Conservation (phyloP, 2,113 vertebrate species). For the Dicentrarchus labrax region DNA sequence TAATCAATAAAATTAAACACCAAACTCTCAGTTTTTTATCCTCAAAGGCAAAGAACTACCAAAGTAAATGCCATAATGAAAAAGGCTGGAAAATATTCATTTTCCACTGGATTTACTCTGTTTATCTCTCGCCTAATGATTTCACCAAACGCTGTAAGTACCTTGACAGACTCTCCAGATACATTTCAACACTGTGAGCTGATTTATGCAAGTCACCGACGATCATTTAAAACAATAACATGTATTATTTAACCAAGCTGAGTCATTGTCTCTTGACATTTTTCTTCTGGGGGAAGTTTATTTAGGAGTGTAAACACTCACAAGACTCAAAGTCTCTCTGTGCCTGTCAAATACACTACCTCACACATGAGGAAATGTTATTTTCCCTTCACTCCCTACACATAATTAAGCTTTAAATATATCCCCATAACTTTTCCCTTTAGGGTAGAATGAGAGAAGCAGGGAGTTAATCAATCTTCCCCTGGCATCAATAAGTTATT, state of each 20-base stretch:
- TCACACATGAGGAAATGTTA: conserved; percentile 50
- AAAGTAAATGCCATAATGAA: conserved; percentile 48
- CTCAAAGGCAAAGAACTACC: conserved; percentile 19
- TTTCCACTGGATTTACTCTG: conserved; percentile 52
- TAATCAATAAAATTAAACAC: conserved; percentile 22
- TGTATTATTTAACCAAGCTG: conserved; percentile 18
- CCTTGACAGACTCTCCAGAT: conserved; percentile 35
- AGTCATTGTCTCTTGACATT: conserved; percentile 20
- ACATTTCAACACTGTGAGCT: conserved; percentile 27
- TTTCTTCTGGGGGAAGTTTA: conserved; percentile 7
- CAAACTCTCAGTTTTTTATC: conserved; percentile 21
- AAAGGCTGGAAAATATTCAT: conserved; percentile 46
- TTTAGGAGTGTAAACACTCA: conserved; percentile 38
- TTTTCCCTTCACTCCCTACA: conserved; percentile 34
- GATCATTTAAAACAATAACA: not conserved
- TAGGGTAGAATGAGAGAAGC: conserved; percentile 16
- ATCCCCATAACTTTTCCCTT: conserved; percentile 36
- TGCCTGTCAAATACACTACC: conserved; percentile 21
- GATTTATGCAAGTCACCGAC: conserved; percentile 24
- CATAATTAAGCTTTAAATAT: conserved; percentile 54
- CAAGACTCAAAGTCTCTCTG: not conserved
- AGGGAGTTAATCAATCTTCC: conserved; percentile 55
- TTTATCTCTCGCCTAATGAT: conserved; percentile 55
- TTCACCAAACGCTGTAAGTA: conserved; percentile 62
- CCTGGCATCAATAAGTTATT: conserved; percentile 57